Base-by-base conservation (phyloP, 2,888 invertebrate genomes). In the Ophion obscuratus region DNA sequence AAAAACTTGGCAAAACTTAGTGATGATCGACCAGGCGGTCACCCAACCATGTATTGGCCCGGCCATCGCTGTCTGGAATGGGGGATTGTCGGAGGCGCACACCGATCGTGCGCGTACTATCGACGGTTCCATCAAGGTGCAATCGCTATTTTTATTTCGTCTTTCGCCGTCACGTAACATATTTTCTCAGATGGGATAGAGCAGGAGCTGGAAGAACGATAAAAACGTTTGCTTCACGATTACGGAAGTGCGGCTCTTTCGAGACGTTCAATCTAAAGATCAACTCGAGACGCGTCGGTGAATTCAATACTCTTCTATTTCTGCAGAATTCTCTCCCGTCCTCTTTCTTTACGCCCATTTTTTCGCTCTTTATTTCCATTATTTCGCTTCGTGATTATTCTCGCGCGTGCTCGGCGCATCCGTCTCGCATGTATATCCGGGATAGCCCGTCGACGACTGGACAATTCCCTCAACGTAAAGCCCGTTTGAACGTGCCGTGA, bases 381-480 rank as follows among this genome's bases (percentile, higher is more conserved):
- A 61, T 73, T 71, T 20, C 40, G 36, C 68, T 71, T 76, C 61
- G n/a, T 61, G 76, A 74, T 78, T 84, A 62, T 78, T 68, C 75
- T 68, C 68, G 74, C 77, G 74, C 78, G 62, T 68, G 57, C 78
- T 74, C 68, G 47, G 36, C 74, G 80, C 71, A 66, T 76, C 61
- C 53, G 27, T 71, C 74, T 78, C 74, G 62, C 57, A 36, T 66
- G 57, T 47, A 27, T 61, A 31, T 67, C 61, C 68, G 81, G 53
- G 36, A 53, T n/a, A 82, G 27, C 66, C 71, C 66, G 75, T 87
- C 71, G 82, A 86, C 87, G 87, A 89, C 89, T 87, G 88, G 87
- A 91, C 88, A 88, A 90, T 90, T 88, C 75, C 86, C 88, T 87
- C 88, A 87, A 90, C 89, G 81, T 53, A 31, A 88, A 90, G 89